Evolutionary conservation across 2,888 invertebrate genomes (phyloP), one percentile per base, ranked within the genome.

Genomic region (Brassicogethes aeneus): DNA sequence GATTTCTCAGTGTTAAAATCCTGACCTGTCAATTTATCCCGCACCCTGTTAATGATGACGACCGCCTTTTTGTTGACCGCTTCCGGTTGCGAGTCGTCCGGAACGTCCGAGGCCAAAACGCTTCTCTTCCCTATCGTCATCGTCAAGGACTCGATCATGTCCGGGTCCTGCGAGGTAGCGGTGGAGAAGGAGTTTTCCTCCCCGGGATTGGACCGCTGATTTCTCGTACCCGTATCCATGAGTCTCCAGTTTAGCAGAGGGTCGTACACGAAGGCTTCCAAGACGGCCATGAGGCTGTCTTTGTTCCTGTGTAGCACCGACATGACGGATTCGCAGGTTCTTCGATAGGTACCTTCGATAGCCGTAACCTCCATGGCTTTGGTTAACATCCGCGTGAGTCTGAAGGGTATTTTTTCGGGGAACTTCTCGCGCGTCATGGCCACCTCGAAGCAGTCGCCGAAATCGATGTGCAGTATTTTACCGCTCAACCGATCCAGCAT

Each of bases 301-400:
- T 93, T 93, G 68, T 99, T 96, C 15, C 90, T 79, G 46, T 94
- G 82, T 12, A 97, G 69, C 5, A 97, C 95, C 13, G 87, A 80
- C 92, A 99, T 95, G 0, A 99, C 97, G 14, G 92, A 91, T 65
- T 97, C 95, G 69, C 99, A 99, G 0, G 99, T 99, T 54, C 90
- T 80, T 3, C 94, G 77, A 68, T 96, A 99, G 2, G 62, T 61
- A 2, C 61, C 99, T 63, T 99, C 96, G 50, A 99, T 96, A 37
- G 99, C 99, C 0, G 99, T 99, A 8, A 99, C 95, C 76, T 97
- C 96, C 96, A 97, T 96, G 7, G 99, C 99, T 67, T 96, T 96
- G 45, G 96, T 95, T 13, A 99, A 72, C 99, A 99, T 99, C 50
- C 99, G 75, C 0, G 99, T 99, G 44, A 99, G 71, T 15, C 94